Evolutionary conservation across 2,113 vertebrate species (phyloP), one percentile per base, ranked within the genome.

Genomic region (Hiodon tergisus): DNA sequence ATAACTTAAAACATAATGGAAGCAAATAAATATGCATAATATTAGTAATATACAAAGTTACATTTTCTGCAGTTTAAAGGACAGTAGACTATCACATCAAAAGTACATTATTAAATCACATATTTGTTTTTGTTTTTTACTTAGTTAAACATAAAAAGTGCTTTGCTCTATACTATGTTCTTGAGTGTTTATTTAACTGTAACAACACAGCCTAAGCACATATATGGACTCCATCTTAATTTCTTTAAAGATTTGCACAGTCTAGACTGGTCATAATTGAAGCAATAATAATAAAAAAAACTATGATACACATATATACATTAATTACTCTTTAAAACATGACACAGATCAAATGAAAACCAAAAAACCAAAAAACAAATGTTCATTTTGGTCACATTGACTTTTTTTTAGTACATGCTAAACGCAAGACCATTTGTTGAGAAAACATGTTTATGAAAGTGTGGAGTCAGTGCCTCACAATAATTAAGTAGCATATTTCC

Each of bases 21-120:
- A 87, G 75, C 88, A 91, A 90, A 91, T 91, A 92, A 90, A 92
- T 92, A 92, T 86, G 85, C 77, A 87, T 89, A 83, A 86, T 80
- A 86, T 87, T 89, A 89, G 84, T 88, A 83, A 91, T 84, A 81
- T 86, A 89, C 84, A 88, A 86, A 82, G 81, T 87, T 81, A 78
- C 84, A 83, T 77, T 84, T 84, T 31, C 31, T 81, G 76, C 75
- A 85, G 79, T 83, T 83, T 86, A 31, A 82, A 78, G 84, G 70
- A 84, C 88, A 91, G 84, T 87, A 87, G 86, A 84, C 82, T 81
- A 89, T 87, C 88, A 89, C 87, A 86, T 80, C 76, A 75, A 80
- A 67, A 77, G 77, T 85, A 76, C 57, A 78, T 79, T 79, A 76
- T 72, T 77, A 73, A 66, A 71, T 79, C 59, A 82, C 66, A 55